Evolutionary conservation across 2,797 vertebrate species (phyloP).

Genomic region (Pseudochirops corinnae): DNA sequence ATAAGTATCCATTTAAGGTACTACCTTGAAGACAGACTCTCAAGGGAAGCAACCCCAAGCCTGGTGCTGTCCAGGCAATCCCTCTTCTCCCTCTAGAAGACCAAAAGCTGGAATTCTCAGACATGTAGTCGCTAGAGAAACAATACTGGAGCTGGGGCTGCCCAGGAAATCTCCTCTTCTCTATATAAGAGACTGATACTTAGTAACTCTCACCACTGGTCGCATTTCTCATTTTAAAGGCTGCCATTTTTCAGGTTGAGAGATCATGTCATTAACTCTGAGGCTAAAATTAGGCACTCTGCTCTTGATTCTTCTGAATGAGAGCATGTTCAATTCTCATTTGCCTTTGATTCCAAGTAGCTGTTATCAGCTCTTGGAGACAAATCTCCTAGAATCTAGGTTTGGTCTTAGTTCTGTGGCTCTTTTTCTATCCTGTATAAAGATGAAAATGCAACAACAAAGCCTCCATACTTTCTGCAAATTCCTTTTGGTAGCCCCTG

Average conservation of each 20-base stretch:
- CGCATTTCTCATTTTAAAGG: not conserved
- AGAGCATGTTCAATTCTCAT: not conserved
- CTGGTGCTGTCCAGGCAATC: not conserved
- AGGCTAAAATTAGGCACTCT: not conserved
- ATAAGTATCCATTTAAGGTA: not conserved
- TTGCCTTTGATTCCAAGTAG: not conserved
- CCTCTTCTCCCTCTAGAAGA: not conserved
- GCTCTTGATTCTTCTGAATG: not conserved
- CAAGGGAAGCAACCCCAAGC: not conserved
- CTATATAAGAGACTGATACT: not conserved
- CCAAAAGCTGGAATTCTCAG: not conserved
- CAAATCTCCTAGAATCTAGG: not conserved
- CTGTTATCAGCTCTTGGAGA: not conserved
- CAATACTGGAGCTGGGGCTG: not conserved
- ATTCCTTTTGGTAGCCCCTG: not conserved
- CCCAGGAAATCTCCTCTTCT: not conserved
- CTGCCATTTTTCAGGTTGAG: not conserved
- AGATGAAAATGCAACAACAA: not conserved
- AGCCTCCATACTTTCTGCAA: not conserved
- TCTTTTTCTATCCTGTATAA: not conserved
- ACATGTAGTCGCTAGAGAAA: not conserved
- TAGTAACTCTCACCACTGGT: not conserved
- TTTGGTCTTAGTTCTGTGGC: not conserved
- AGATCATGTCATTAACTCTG: not conserved
- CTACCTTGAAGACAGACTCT: not conserved